Base-by-base conservation (phyloP, 2,797 vertebrate species). In the Sebastes umbrosus region DNA sequence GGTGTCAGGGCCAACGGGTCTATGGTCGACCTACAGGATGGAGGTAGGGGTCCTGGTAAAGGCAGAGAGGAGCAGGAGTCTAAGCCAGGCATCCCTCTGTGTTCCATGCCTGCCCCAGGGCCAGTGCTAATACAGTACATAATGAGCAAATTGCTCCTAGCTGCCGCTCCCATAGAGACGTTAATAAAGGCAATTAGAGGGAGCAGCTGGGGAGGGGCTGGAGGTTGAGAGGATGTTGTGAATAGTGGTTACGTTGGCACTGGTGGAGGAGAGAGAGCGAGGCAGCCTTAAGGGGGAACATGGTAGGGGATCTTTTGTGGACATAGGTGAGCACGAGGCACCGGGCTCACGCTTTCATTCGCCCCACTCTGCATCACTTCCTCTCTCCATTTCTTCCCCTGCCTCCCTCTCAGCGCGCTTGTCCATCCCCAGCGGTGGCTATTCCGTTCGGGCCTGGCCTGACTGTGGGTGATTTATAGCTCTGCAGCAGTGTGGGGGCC, bases 171-270 rank as follows among this genome's bases (percentile, higher is more conserved):
- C 94, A 94, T 94, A 94, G 94, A 94, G 94, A 95, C 91, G 88
- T 92, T 95, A 95, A 96, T 95, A 94, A 94, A 94, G 94, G 93
- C 94, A 95, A 96, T 96, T 95, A 95, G 90, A 91, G 93, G 70
- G 77, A 92, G 84, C 90, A 90, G 93, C 88, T 90, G 90, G 92
- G 90, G 90, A 92, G 92, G 93, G 86, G 93, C 87, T 86, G 84
- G 85, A 86, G 85, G 91, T 89, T 82, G 88, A 82, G 84, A 77
- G 85, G 92, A 92, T 90, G 86, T 88, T 93, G 92, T 90, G 92
- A 88, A 83, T 81, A 90, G 85, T 77, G 81, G 86, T 86, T 88
- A 82, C 55, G 10, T 64, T 89, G 90, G 84, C 82, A 76, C 58
- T 27, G 77, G 75, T 73, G 59, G 69, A 65, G 46, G 80, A 43